phyloP scores from a whole-genome alignment of 2,113 vertebrate species.

The Probosciger aterrimus region DNA sequence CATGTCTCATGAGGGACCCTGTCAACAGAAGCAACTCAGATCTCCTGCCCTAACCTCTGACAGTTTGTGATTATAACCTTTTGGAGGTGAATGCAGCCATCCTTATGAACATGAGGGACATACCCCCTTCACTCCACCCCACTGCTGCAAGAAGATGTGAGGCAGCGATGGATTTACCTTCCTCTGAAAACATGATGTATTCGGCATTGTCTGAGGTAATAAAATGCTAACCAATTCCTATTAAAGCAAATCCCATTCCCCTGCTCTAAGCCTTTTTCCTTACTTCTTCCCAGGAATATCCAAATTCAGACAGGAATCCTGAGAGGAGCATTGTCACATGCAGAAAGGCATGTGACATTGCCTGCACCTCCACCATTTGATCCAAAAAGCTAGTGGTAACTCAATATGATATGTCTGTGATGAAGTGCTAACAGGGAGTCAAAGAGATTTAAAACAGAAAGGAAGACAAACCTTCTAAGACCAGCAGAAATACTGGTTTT shows the following conservation, averaged over 20 bases:
- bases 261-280: background rate
- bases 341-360: background rate
- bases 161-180: background rate
- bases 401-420: background rate
- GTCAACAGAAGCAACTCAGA: background rate
- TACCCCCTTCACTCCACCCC: background rate
- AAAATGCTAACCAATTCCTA: background rate
- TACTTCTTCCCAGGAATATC: background rate
- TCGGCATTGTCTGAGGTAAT: background rate
- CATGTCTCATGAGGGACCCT: background rate
- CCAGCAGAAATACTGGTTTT: background rate
- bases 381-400: background rate
- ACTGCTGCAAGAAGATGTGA: background rate
- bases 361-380: background rate
- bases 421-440: background rate
- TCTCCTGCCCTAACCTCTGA: background rate
- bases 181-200: background rate
- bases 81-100: background rate
- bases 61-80: background rate
- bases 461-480: background rate
- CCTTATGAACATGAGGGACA: background rate
- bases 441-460: background rate
- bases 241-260: background rate
- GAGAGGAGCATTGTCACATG: rapidly evolving
- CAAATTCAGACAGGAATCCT: background rate